Conservation (phyloP, 92 coral and sea anemone species). For the Blastomussa wellsi region DNA sequence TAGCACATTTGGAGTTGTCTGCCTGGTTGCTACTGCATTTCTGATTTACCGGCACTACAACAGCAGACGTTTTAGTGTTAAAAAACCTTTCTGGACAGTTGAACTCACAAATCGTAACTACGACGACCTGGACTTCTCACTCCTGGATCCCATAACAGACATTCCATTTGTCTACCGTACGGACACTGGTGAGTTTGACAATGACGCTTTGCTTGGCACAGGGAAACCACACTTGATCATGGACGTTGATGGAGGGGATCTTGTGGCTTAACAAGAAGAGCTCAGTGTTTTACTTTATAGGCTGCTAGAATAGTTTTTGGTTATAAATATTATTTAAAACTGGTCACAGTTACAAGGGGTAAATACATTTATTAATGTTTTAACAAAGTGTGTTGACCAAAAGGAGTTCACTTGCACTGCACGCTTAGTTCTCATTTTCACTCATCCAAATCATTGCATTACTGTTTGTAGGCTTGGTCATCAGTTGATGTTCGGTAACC, state of each 20-base stretch:
- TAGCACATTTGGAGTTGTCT: conserved; percentile 50
- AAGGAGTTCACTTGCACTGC: too few relatives aligned
- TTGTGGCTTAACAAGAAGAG: neutral
- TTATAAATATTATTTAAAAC: neutral
- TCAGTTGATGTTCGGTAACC: too few relatives aligned
- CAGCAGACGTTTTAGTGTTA: conserved; percentile 34
- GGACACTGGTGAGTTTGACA: conserved; percentile 77
- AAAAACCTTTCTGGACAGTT: conserved; percentile 74
- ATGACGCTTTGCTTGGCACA: conserved; percentile 71
- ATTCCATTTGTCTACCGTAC: conserved; percentile 81
- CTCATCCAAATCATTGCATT: too few relatives aligned
- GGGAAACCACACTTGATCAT: conserved; percentile 69
- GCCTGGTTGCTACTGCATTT: conserved; percentile 46
- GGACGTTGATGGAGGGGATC: conserved; percentile 45
- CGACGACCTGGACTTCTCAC: conserved; percentile 84
- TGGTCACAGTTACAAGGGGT: too few relatives aligned
- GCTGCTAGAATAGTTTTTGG: neutral
- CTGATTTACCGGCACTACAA: conserved; percentile 59
- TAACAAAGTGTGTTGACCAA: too few relatives aligned
- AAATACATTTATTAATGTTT: too few relatives aligned
- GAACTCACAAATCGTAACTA: conserved; percentile 81
- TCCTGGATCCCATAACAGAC: conserved; percentile 79
- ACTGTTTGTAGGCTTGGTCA: too few relatives aligned
- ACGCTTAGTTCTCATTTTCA: too few relatives aligned
- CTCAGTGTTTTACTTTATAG: neutral